Percentiles rank a stretch among this genome's conserved stretches.
Evolutionary conservation across 2,888 invertebrate genomes (phyloP).

Genomic region (Palloptera scutellata): DNA sequence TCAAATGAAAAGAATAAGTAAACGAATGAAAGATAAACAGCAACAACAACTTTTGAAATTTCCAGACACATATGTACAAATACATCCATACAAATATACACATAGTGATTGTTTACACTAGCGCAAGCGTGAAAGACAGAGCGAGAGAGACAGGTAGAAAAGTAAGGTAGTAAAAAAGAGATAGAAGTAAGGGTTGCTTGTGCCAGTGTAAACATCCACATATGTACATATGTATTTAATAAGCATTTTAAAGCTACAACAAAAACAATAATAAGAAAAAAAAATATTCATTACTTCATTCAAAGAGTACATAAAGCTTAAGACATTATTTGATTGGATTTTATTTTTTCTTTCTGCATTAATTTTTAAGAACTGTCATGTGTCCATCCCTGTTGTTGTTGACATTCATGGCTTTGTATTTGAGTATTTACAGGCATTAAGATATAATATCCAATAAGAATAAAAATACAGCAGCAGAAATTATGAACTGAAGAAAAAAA

Average conservation of each 20-base stretch:
- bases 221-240: neutral
- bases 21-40: neutral
- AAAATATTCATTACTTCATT: neutral
- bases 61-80: neutral
- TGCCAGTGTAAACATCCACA: neutral
- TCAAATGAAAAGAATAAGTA: neutral
- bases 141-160: no score
- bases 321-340: neutral
- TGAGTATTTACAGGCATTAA: no score
- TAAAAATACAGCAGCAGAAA: conserved; percentile 8
- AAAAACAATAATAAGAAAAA: conserved; percentile 1
- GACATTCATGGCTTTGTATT: neutral
- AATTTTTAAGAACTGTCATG: neutral
- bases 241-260: neutral
- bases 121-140: no score
- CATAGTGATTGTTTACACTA: neutral
- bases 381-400: neutral
- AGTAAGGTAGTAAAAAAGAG: no score
- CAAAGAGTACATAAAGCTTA: neutral
- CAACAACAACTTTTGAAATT: neutral
- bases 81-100: neutral
- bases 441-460: neutral
- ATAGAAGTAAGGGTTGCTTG: no score
- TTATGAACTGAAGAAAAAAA: neutral
- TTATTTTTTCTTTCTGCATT: neutral